These are phyloP conservation scores for Heliconius melpomene DNA, from an alignment of 1,140 invertebrate genomes.

Conservation along the genomic window DNA sequence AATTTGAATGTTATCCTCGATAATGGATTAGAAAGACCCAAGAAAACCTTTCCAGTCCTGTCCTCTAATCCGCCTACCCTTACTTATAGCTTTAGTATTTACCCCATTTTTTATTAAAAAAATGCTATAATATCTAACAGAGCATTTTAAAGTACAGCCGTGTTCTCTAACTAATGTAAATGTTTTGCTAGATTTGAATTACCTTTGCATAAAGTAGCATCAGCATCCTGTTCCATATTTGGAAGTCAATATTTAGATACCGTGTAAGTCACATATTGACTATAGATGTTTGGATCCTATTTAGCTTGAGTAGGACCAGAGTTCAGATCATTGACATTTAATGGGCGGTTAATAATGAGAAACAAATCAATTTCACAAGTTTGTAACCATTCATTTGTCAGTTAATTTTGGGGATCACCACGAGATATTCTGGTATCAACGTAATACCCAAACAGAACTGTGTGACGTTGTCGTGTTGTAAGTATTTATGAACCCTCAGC, in stretches of 20 bases:
- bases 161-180: slow-evolving; percentile 52
- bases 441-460: slow-evolving; percentile 55
- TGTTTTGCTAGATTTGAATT: slow-evolving; percentile 62
- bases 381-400: slow-evolving; percentile 62
- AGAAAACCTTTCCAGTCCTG: slow-evolving; percentile 47
- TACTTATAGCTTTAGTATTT: slow-evolving; percentile 77
- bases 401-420: slow-evolving; percentile 59
- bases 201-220: slow-evolving; percentile 57
- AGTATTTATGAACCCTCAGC: slow-evolving; percentile 68
- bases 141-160: slow-evolving; percentile 55
- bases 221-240: slow-evolving; percentile 45
- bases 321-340: slow-evolving; percentile 62
- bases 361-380: slow-evolving; percentile 40
- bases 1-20: slow-evolving; percentile 26
- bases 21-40: slow-evolving; percentile 33
- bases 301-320: slow-evolving; percentile 67
- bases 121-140: slow-evolving; percentile 61
- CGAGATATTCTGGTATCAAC: slow-evolving; percentile 56
- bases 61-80: slow-evolving; percentile 59
- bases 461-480: slow-evolving; percentile 74
- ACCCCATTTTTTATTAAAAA: slow-evolving; percentile 60
- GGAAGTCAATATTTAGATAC: slow-evolving; percentile 42
- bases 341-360: slow-evolving; percentile 51
- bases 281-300: slow-evolving; percentile 56
- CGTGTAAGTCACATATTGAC: slow-evolving; percentile 40